Conservation (phyloP, 2,888 invertebrate genomes). For the Drosophila melanocephala region DNA sequence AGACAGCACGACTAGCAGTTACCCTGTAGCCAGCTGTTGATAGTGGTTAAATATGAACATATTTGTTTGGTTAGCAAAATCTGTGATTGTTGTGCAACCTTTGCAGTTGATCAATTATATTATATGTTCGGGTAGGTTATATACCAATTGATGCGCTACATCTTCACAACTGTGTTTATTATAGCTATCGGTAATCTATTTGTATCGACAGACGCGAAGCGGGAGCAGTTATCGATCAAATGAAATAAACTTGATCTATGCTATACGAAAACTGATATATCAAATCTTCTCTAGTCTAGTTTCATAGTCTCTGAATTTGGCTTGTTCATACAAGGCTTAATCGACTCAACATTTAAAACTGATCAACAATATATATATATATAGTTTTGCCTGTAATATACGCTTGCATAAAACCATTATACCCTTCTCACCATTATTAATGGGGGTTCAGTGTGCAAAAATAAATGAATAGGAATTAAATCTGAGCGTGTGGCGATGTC, state of each 20-base stretch:
- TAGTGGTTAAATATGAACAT: background rate
- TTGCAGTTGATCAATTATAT: background rate
- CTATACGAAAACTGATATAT: accelerated
- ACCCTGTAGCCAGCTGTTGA: background rate
- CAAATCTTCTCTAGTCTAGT: background rate
- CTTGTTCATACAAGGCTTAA: too few relatives aligned
- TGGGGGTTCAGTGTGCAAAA: conserved; percentile 2
- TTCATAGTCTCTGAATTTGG: too few relatives aligned
- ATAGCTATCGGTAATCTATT: background rate
- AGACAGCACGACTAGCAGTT: background rate
- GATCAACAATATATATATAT: background rate
- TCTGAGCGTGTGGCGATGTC: conserved; percentile 48
- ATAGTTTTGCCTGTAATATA: background rate
- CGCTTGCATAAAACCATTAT: background rate
- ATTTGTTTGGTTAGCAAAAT: background rate
- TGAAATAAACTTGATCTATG: background rate
- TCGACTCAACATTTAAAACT: background rate
- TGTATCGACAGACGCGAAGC: background rate
- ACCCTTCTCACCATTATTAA: background rate
- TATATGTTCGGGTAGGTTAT: background rate
- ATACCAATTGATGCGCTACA: background rate
- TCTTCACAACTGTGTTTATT: background rate
- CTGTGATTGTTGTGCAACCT: background rate
- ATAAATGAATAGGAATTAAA: conserved; percentile 50
- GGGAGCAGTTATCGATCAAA: background rate